Base-by-base conservation (phyloP, 2,797 vertebrate genomes). In the Enteromius unitaeniatus region DNA sequence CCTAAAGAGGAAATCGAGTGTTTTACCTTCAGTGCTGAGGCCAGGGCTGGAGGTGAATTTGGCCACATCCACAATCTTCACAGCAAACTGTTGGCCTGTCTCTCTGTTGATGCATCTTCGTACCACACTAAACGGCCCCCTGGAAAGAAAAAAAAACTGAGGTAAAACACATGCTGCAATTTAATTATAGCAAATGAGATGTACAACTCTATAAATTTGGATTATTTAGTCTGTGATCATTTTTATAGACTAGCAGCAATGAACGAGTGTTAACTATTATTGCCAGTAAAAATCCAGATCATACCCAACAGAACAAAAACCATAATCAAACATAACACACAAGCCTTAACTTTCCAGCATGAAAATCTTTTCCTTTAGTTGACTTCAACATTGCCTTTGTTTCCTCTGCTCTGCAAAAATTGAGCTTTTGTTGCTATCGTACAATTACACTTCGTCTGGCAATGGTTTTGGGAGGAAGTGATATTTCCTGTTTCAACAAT, bases 31-130 rank as follows among this genome's bases (percentile, higher is more conserved):
- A 88, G 98, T 99, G 95, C 98, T 99, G 96, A 99, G 96, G 87
- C 98, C 98, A 87, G 98, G 98, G 89, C 98, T 99, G 94, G 98
- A 99, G 85, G 98, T 99, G 92, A 99, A 99, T 94, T 99, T 97
- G 93, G 98, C 98, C 93, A 99, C 98, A 90, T 99, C 98, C 91
- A 99, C 98, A 86, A 99, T 99, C 93, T 99, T 99, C 88, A 99
- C 97, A 88, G 98, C 98, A 88, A 99, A 99, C 92, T 99, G 98
- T 90, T 99, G 98, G 82, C 97, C 97, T 2, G 97, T 99, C 88
- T 99, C 98, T 92, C 97, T 94, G 96, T 99, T 99, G 95, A 99
- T 99, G 91, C 98, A 99, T 98, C 98, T 92, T 79, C 98, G 94
- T 85, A 99, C 98, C 92, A 99, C 97, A 31, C 97, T 99, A 95